Percentiles rank a stretch among this genome's conserved stretches.
These are phyloP conservation scores for Pasiphila rectangulata DNA, from an alignment of 2,888 invertebrate genomes.

Conservation along the genomic window DNA sequence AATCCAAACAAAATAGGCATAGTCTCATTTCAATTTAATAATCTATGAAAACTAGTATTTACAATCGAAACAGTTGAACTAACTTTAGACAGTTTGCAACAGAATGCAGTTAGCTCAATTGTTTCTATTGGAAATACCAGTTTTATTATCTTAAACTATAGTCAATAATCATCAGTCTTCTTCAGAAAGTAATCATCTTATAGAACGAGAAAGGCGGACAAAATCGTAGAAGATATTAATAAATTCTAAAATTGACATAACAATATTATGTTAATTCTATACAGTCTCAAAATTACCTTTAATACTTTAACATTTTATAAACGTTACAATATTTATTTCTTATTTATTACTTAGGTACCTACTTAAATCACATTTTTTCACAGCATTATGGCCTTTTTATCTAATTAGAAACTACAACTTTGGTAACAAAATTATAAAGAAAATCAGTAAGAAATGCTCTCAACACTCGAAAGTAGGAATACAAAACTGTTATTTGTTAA, in stretches of 20 bases:
- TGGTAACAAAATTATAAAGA: constrained; percentile 5
- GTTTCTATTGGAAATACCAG: not conserved
- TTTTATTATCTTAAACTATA: not conserved
- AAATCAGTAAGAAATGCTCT: constrained; percentile 1
- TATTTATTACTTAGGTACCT: not conserved
- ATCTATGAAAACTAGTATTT: not conserved
- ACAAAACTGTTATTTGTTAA: not conserved
- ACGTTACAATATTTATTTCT: constrained; percentile 1
- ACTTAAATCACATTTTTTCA: constrained; percentile 4
- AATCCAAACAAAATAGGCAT: no score
- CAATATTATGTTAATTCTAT: constrained; percentile 2
- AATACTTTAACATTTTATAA: constrained; percentile 1
- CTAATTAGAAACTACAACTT: constrained; percentile 4
- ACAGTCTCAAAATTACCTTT: constrained; percentile 1
- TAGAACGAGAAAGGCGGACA: constrained; percentile 1
- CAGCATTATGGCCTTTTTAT: constrained; percentile 3
- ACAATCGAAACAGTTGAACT: not conserved
- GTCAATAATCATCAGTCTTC: not conserved
- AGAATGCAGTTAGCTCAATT: no score
- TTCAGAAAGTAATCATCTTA: constrained; percentile 1
- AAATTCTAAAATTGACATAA: constrained; percentile 4
- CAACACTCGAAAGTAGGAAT: constrained; percentile 1
- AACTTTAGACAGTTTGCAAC: not conserved
- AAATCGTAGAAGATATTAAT: constrained; percentile 4
- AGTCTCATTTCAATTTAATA: not conserved